Evolutionary conservation across 2,888 invertebrate species (phyloP).

Genomic region (Caenorhabditis drosophilae): DNA sequence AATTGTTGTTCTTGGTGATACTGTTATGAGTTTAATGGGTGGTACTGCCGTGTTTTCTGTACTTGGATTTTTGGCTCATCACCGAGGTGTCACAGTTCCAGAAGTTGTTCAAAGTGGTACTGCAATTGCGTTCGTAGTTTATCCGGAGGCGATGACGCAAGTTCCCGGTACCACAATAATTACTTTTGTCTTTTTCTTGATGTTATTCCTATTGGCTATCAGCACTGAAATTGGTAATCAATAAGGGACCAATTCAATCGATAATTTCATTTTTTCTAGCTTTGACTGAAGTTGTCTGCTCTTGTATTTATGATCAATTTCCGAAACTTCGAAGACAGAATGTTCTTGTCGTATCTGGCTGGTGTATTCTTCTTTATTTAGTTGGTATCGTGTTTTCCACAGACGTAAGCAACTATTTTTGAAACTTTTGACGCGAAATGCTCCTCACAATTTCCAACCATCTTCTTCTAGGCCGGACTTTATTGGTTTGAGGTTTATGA

Average conservation of each 20-base stretch:
- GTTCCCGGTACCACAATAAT: slow-evolving; percentile 69
- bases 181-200: slow-evolving; percentile 70
- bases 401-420: too few relatives aligned
- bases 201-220: too few relatives aligned
- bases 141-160: slow-evolving; percentile 69
- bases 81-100: slow-evolving; percentile 18
- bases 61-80: slow-evolving; percentile 48
- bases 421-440: too few relatives aligned
- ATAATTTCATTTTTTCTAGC: not conserved
- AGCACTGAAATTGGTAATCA: slow-evolving; percentile 69
- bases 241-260: too few relatives aligned
- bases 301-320: slow-evolving; percentile 1
- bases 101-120: slow-evolving; percentile 64
- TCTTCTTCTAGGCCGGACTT: too few relatives aligned
- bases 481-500: slow-evolving; percentile 1
- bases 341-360: not conserved
- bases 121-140: slow-evolving; percentile 70
- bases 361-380: not conserved
- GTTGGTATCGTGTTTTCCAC: not conserved
- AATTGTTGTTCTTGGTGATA: not conserved
- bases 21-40: not conserved
- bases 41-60: slow-evolving; percentile 47
- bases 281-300: slow-evolving; percentile 1
- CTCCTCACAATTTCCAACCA: too few relatives aligned
- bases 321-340: not conserved